Evolutionary conservation across 2,888 invertebrate species (phyloP), one percentile per base, ranked within the genome.

Genomic region (Sinodicranocentrus sp.): DNA sequence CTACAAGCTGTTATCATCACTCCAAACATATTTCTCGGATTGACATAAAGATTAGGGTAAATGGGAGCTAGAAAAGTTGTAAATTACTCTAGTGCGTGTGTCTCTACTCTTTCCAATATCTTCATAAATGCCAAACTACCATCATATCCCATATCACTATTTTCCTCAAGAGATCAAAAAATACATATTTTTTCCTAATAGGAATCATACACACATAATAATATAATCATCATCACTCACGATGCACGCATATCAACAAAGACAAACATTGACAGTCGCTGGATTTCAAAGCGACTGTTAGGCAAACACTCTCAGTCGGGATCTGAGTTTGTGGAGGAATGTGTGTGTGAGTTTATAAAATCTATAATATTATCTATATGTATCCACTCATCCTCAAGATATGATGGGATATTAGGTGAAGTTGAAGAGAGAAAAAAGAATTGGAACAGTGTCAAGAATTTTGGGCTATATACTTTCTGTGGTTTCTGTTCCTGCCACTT

Each of bases 361-460:
- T n/a, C n/a, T n/a, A n/a, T n/a, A n/a, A n/a, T n/a, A n/a, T n/a
- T n/a, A n/a, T n/a, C n/a, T n/a, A n/a, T n/a, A 23, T 17, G 8
- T 25, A 65, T 10, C 33, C 8, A 23, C n/a, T 19, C 33, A 65
- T 10, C 10, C 8, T 19, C 25, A 68, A 33, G 28, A 71, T 2
- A 26, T n/a, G 65, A 10, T 2, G 19, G 52, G 21, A 21, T 65
- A 25, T 17, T 3, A 43, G 13, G 21, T 33, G 26, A 57, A 68
- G 82, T 72, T 75, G 70, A 72, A 82, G 59, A 65, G 82, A 75
- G 80, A 77, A 70, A 63, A 65, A 44, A 39, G 76, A 76, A 76
- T 84, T 84, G 84, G 84, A 84, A 78, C 72, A 21, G 67, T 78
- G 84, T 84, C 84, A 84, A 84, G 78, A 84, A 84, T 84, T 84